These are phyloP conservation scores for Mimas tiliae DNA, from an alignment of 2,888 invertebrate species.

Conservation along the genomic window DNA sequence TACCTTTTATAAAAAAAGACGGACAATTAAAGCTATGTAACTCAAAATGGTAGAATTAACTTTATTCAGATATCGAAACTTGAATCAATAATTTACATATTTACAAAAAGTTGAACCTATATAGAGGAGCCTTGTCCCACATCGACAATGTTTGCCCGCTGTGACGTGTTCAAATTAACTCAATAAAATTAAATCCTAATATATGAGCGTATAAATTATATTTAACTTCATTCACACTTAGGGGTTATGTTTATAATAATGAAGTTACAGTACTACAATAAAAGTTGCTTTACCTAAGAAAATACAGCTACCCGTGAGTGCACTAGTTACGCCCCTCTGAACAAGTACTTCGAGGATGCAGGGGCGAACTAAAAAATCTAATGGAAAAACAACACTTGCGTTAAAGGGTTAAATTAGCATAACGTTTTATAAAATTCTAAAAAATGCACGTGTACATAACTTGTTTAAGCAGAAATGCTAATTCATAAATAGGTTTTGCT, in stretches of 20 bases:
- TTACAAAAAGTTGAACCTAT: slow-evolving; percentile 30
- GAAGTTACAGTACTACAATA: too few relatives aligned
- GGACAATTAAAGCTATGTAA: background rate
- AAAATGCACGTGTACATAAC: too few relatives aligned
- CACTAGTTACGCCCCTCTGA: too few relatives aligned
- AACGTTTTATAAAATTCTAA: too few relatives aligned
- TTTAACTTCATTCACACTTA: slow-evolving; percentile 38
- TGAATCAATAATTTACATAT: background rate
- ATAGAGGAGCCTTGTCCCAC: slow-evolving; percentile 41
- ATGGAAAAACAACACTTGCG: slow-evolving; percentile 3
- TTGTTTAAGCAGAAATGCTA: too few relatives aligned
- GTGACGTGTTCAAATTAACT: slow-evolving; percentile 56
- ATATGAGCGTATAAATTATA: slow-evolving; percentile 58
- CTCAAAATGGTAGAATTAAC: background rate
- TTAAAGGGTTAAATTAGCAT: background rate
- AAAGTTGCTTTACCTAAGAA: too few relatives aligned
- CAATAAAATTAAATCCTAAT: slow-evolving; percentile 62
- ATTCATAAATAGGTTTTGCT: too few relatives aligned
- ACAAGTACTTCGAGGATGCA: too few relatives aligned
- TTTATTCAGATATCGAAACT: too few relatives aligned
- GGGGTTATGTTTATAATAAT: background rate
- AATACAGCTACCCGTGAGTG: too few relatives aligned
- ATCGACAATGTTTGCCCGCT: slow-evolving; percentile 48
- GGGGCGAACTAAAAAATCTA: too few relatives aligned
- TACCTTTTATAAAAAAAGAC: background rate